phyloP scores from a whole-genome alignment of 2,888 invertebrate genomes.

The Oeneis ivallda region DNA sequence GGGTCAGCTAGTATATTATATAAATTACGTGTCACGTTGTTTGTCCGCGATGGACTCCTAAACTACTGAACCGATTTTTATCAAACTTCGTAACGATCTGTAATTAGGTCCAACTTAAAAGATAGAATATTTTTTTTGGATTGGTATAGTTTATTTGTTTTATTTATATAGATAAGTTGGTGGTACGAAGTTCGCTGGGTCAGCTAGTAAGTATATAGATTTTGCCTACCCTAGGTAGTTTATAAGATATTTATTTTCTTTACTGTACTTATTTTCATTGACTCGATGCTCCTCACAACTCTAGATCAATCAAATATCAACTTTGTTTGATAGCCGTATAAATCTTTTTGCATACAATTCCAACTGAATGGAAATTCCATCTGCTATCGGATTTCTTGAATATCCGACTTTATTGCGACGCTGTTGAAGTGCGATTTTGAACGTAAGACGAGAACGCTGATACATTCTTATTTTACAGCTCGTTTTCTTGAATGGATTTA shows the following conservation, averaged over 20 bases:
- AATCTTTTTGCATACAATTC: conserved; percentile 22
- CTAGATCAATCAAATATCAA: conserved; percentile 30
- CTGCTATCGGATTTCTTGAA: conserved; percentile 1
- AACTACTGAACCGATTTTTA: too few species aligned
- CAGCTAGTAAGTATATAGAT: too few species aligned
- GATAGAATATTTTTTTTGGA: too few species aligned
- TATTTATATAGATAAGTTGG: too few species aligned
- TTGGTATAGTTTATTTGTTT: too few species aligned
- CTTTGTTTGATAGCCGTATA: conserved; percentile 29
- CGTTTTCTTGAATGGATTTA: conserved; percentile 72
- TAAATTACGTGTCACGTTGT: too few species aligned
- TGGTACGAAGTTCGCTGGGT: too few species aligned
- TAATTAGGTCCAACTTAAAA: too few species aligned
- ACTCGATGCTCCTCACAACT: conserved; percentile 20
- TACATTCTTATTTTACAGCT: conserved; percentile 63
- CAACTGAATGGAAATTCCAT: conserved; percentile 34
- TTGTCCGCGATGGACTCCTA: too few species aligned
- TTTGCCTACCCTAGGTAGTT: background rate
- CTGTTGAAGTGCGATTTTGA: conserved; percentile 20
- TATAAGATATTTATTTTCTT: background rate
- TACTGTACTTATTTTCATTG: conserved; percentile 32
- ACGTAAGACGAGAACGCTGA: conserved; percentile 42
- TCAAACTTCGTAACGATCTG: too few species aligned
- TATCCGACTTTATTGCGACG: conserved; percentile 19
- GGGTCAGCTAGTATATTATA: too few species aligned